phyloP scores from a whole-genome alignment of 2,888 invertebrate genomes.

The Caenorhabditis sp. region DNA sequence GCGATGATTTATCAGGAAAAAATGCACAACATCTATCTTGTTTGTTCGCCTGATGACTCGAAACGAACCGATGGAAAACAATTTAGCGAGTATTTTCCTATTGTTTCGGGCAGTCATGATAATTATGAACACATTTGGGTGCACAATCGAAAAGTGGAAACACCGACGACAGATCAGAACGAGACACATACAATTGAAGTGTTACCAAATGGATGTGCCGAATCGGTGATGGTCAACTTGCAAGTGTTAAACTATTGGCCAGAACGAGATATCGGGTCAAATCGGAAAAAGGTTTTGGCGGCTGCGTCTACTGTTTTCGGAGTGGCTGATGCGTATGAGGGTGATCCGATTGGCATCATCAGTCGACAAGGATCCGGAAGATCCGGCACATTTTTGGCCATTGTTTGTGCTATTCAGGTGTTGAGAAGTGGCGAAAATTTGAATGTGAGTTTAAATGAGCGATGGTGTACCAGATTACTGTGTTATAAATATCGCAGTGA shows the following conservation, averaged over 20 bases:
- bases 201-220: constrained; percentile 1
- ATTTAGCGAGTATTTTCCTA: constrained; percentile 1
- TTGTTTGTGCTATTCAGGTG: not conserved
- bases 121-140: constrained; percentile 1
- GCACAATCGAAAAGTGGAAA: constrained; percentile 2
- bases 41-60: not conserved
- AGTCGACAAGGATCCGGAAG: constrained; percentile 3
- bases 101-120: not conserved
- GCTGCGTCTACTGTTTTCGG: not conserved
- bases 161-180: not conserved
- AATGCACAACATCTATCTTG: not conserved
- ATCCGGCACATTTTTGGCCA: not conserved
- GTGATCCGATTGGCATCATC: not conserved
- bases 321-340: not conserved
- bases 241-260: not conserved
- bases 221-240: not conserved
- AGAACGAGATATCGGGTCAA: not conserved
- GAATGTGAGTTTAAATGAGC: not conserved
- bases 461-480: too few species aligned
- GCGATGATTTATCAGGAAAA: constrained; percentile 3
- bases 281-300: not conserved
- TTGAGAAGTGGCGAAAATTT: not conserved
- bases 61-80: not conserved
- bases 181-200: not conserved
- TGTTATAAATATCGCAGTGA: too few species aligned